Conservation (phyloP, 2,797 vertebrate genomes). For the Apodemus agrarius region DNA sequence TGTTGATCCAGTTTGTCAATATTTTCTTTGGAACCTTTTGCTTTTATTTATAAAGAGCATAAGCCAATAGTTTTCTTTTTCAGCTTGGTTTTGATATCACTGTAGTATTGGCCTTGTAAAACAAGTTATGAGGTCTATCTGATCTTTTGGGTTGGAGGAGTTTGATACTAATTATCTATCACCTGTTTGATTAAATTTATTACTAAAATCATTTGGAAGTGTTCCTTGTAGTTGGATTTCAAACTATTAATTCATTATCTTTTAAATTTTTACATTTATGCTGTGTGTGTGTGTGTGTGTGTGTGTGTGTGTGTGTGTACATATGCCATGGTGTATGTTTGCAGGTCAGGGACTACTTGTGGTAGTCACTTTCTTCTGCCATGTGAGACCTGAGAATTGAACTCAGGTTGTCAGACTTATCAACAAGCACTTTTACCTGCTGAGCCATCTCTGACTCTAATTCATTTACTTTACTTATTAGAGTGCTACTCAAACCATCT, state of each 20-base stretch:
- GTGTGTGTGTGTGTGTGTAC: no score
- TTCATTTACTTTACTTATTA: neutral
- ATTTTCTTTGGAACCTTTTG: slow-evolving; percentile 1
- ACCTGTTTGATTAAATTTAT: neutral
- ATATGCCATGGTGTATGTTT: neutral
- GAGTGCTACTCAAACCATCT: neutral
- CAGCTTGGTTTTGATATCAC: neutral
- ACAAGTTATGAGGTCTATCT: neutral
- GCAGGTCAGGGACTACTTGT: neutral
- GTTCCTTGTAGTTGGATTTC: neutral
- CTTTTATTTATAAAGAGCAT: neutral
- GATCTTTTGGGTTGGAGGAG: neutral
- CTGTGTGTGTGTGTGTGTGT: neutral
- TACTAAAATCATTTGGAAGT: neutral
- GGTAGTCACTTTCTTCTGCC: neutral
- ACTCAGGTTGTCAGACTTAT: neutral
- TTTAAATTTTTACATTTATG: neutral
- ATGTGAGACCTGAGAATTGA: neutral
- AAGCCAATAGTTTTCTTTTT: neutral
- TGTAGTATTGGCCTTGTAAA: neutral
- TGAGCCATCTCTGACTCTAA: neutral
- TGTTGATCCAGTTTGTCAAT: neutral
- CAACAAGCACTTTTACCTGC: neutral
- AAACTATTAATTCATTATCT: neutral
- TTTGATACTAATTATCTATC: neutral